Evolutionary conservation across 2,888 invertebrate species (phyloP).

Genomic region (Tachina fera): DNA sequence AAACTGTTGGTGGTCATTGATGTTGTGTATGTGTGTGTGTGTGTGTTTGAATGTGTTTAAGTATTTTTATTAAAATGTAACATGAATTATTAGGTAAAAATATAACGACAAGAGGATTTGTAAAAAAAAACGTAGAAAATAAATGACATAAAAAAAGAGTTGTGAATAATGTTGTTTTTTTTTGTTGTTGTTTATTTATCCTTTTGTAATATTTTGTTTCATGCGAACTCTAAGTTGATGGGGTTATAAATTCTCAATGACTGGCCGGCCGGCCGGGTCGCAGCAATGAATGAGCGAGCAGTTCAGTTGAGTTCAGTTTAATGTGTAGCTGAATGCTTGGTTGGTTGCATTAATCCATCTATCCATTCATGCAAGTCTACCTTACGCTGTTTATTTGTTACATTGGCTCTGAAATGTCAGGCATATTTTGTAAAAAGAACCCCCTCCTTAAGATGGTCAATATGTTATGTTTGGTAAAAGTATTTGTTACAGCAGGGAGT

Average conservation of each 20-base stretch:
- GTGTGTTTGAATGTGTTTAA: conserved; percentile 26
- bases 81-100: conserved; percentile 71
- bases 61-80: conserved; percentile 71
- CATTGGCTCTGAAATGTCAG: conserved; percentile 46
- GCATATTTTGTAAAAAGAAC: conserved; percentile 1
- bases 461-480: background rate
- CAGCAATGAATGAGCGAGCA: background rate
- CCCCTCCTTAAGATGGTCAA: background rate
- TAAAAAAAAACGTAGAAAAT: conserved; percentile 28
- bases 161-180: conserved; percentile 35
- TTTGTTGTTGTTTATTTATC: conserved; percentile 7
- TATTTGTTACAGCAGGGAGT: background rate
- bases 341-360: conserved; percentile 59
- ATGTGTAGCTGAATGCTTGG: conserved; percentile 32
- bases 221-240: conserved; percentile 42
- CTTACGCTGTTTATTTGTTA: conserved; percentile 57
- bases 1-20: conserved; percentile 27
- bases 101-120: conserved; percentile 62
- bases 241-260: conserved; percentile 59
- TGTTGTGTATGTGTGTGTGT: conserved; percentile 32
- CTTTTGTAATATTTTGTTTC: conserved; percentile 55
- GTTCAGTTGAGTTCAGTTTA: conserved; percentile 18
- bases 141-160: conserved; percentile 34
- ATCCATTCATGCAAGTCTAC: conserved; percentile 51
- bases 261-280: conserved; percentile 4